These are phyloP conservation scores for Pangasius djambal DNA, from an alignment of 2,797 vertebrate genomes.

Conservation along the genomic window DNA sequence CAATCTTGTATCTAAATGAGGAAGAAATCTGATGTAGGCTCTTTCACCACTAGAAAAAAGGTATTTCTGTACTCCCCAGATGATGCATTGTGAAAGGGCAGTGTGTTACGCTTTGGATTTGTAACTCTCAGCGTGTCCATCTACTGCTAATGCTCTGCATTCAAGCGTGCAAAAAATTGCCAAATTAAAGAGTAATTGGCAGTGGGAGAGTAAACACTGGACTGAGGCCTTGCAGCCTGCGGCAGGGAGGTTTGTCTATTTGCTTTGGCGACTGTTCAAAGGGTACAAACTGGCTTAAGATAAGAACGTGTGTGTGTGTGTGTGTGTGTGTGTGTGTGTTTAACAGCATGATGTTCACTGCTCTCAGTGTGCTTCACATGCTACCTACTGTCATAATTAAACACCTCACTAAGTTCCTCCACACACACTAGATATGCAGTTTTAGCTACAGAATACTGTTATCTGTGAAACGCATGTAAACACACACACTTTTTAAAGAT, in stretches of 20 bases:
- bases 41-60: neutral
- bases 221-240: constrained; percentile 30
- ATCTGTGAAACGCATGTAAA: neutral
- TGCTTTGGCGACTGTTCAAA: constrained; percentile 46
- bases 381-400: neutral
- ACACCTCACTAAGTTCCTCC: neutral
- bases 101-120: neutral
- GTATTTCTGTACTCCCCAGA: neutral
- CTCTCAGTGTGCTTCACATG: neutral
- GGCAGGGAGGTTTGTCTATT: constrained; percentile 40
- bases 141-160: constrained; percentile 19
- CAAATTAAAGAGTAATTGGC: constrained; percentile 40
- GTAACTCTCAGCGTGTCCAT: constrained; percentile 10
- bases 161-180: constrained; percentile 7
- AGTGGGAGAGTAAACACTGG: constrained; percentile 46
- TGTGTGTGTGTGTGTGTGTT: neutral
- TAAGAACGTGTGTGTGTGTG: constrained; percentile 25
- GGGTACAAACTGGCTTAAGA: constrained; percentile 43
- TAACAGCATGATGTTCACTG: neutral
- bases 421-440: neutral
- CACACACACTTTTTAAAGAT: neutral
- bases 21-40: neutral
- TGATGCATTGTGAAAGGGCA: neutral
- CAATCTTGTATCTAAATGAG: neutral
- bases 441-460: neutral